Evolutionary conservation across 1,140 invertebrate species (phyloP), one percentile per base, ranked within the genome.

Genomic region (Drosophila prosaltans): DNA sequence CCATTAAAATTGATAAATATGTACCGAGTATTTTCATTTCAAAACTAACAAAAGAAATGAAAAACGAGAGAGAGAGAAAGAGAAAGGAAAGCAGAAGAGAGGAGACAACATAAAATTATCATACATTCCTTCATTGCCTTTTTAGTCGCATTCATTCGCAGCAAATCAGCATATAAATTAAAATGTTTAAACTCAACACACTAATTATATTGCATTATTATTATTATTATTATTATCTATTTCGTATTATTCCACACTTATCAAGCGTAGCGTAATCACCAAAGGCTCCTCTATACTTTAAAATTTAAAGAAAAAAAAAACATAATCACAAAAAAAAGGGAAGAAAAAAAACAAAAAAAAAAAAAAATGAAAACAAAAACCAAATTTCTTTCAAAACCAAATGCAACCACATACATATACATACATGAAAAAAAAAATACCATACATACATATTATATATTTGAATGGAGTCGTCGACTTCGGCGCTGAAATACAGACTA

Each of bases 181-280:
- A 69, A 69, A 69, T 81, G 75, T 78, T 65, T 77, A 77, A 78
- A 67, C 72, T 43, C 58, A 74, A 72, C 62, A 74, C 66, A 80
- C 80, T 88, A 82, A 88, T 88, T 88, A 65, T 86, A 88, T 86
- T 86, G 76, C 80, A 86, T 86, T 84, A 85, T 85, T 59, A 30
- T 16, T 16, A 16, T 16, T 16, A 16, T 16, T 16, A 16, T 30
- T 30, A 72, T 77, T 86, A 85, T 85, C 60, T 82, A 88, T 82
- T 85, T 88, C 82, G 83, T 85, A 85, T 77, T 77, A 76, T 85
- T 86, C 88, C 88, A 84, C 83, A 86, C 81, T 88, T 86, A 88
- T 88, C 75, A 69, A 86, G 82, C 83, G 83, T 86, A 86, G 51
- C 45, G 45, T 86, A 86, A 88, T 88, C 83, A 83, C 77, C 69